Base-by-base conservation (phyloP, 2,797 vertebrate species). In the Myripristis murdjan region DNA sequence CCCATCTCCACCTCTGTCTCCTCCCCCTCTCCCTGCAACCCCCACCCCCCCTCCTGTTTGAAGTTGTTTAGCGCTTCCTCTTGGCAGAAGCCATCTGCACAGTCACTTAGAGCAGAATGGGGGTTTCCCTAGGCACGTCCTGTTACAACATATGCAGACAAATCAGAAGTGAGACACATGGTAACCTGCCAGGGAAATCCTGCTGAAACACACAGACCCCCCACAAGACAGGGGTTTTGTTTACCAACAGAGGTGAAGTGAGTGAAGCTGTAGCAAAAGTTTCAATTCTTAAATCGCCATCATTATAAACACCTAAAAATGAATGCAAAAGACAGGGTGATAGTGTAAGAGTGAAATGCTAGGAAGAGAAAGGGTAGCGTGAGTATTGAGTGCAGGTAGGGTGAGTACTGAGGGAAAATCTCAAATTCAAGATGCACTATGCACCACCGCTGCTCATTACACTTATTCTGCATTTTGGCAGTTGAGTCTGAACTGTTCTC, bases 61-160 rank as follows among this genome's bases (percentile, higher is more conserved):
- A 70, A 64, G 61, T 76, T 22, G 44, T 65, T 62, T 71, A 58
- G 28, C 41, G 56, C 53, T 65, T 68, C 61, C 62, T 82, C 59
- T 73, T 80, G 74, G 73, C 56, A 63, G 56, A 70, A 33, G 16
- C 72, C 79, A 79, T 86, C 76, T 89, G 84, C 53, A 2, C 44
- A 87, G 49, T 71, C 71, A 62, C 79, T 90, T 79, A 76, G n/a
- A 63, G 15, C 20, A 26, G 53, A 46, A 24, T 28, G 35, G 61
- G 67, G 59, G 66, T 72, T 66, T 67, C 22, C 63, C 70, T 48
- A 35, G 14, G 18, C 53, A 49, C 53, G 54, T 73, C 54, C 64
- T 4, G 4, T 55, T 44, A 59, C 18, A 1, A 39, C 58, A 62
- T 9, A 49, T 37, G 22, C 22, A 43, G 39, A 74, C 48, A 65